Conservation (phyloP, 2,888 invertebrate species). For the Vanessa cardui region DNA sequence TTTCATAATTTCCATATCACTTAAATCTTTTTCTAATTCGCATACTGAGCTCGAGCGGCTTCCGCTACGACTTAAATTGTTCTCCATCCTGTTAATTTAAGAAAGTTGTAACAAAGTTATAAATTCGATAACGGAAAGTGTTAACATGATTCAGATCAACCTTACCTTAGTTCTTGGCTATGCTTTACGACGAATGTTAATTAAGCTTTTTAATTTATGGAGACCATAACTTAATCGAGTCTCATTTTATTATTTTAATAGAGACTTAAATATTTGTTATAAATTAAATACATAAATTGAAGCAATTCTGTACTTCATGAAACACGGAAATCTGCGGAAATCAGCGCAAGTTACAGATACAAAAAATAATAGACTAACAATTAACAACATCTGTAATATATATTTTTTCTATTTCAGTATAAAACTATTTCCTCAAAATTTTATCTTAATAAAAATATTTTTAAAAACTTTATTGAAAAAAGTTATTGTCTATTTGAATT, state of each 20-base stretch:
- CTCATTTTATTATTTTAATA: slow-evolving; percentile 30
- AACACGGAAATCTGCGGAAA: slow-evolving; percentile 63
- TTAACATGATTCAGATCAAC: slow-evolving; percentile 54
- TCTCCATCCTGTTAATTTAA: slow-evolving; percentile 72
- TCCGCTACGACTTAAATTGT: slow-evolving; percentile 82
- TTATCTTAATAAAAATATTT: background rate
- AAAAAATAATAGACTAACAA: slow-evolving; percentile 19
- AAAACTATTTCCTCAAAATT: too few relatives aligned
- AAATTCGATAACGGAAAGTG: slow-evolving; percentile 67
- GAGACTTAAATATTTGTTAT: slow-evolving; percentile 30
- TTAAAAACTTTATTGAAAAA: background rate
- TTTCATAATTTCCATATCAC: slow-evolving; percentile 81
- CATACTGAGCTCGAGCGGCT: slow-evolving; percentile 85
- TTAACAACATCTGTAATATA: slow-evolving; percentile 2
- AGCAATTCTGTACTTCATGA: slow-evolving; percentile 64
- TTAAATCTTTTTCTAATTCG: slow-evolving; percentile 84
- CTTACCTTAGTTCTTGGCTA: slow-evolving; percentile 62
- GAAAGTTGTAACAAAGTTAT: slow-evolving; percentile 57
- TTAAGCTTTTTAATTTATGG: slow-evolving; percentile 41
- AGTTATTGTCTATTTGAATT: background rate
- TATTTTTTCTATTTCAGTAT: too few relatives aligned
- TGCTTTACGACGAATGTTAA: slow-evolving; percentile 41
- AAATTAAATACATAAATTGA: slow-evolving; percentile 46
- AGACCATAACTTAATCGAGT: slow-evolving; percentile 36
- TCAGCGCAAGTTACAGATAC: slow-evolving; percentile 50